phyloP scores from a whole-genome alignment of 2,888 invertebrate species.

The Euphydryas editha region DNA sequence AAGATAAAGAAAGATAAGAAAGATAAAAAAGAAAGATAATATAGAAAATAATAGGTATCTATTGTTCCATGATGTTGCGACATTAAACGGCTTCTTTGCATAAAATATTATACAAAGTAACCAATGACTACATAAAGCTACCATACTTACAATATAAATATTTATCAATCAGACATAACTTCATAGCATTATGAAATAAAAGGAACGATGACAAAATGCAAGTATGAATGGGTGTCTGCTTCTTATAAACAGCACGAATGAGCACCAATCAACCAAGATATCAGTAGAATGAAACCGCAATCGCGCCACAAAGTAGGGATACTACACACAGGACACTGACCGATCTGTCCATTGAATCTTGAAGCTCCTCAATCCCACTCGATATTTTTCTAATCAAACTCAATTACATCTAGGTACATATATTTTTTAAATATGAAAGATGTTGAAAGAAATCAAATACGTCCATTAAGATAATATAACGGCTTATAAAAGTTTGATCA shows the following conservation, averaged over 20 bases:
- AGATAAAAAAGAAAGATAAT: too few species aligned
- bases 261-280: slow-evolving; percentile 17
- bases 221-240: slow-evolving; percentile 17
- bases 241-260: slow-evolving; percentile 15
- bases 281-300: slow-evolving; percentile 18
- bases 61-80: too few species aligned
- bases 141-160: too few species aligned
- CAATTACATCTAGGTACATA: slow-evolving; percentile 23
- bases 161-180: too few species aligned
- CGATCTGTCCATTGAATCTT: slow-evolving; percentile 30
- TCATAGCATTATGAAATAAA: not conserved
- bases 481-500: not conserved
- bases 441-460: not conserved
- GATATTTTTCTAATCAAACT: slow-evolving; percentile 37
- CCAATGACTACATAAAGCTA: too few species aligned
- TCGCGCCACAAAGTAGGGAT: slow-evolving; percentile 23
- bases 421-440: slow-evolving; percentile 9
- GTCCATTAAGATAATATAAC: not conserved
- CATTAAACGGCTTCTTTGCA: too few species aligned
- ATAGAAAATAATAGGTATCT: too few species aligned
- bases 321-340: slow-evolving; percentile 35
- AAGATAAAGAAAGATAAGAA: too few species aligned
- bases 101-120: too few species aligned
- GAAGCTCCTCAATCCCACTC: slow-evolving; percentile 26
- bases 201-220: slow-evolving; percentile 1